phyloP scores from a whole-genome alignment of 2,113 vertebrate species.

The Cavia porcellus region DNA sequence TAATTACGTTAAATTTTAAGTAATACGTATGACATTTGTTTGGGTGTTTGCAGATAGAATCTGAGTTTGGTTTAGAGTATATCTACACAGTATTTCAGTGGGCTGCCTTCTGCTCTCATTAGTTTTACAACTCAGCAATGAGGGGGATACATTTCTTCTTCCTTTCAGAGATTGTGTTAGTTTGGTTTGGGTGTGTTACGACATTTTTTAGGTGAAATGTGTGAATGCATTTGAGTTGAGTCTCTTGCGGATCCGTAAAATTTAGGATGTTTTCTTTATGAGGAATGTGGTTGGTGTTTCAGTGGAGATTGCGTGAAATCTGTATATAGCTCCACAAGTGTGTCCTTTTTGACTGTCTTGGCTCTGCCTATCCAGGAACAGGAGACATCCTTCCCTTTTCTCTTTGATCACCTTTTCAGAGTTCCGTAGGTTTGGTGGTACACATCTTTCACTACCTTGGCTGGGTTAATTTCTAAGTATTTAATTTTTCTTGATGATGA shows the following conservation, averaged over 20 bases:
- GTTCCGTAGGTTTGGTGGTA: neutral
- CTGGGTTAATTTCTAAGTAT: neutral
- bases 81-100: constrained; percentile 14
- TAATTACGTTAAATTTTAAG: constrained; percentile 43
- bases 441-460: neutral
- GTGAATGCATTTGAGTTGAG: neutral
- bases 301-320: neutral
- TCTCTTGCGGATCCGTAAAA: neutral
- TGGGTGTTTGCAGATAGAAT: neutral
- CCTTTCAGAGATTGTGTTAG: neutral
- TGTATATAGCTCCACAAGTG: neutral
- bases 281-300: neutral
- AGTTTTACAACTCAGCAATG: neutral
- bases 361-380: neutral
- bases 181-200: neutral
- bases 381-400: neutral
- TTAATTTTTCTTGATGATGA: neutral
- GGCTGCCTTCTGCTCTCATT: neutral
- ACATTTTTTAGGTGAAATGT: constrained; percentile 1
- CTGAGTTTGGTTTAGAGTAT: neutral
- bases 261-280: neutral
- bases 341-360: neutral
- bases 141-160: neutral
- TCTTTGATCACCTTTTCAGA: neutral
- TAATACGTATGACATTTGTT: neutral